phyloP scores from a whole-genome alignment of 2,888 invertebrate species.

The Druceiella hillmani region DNA sequence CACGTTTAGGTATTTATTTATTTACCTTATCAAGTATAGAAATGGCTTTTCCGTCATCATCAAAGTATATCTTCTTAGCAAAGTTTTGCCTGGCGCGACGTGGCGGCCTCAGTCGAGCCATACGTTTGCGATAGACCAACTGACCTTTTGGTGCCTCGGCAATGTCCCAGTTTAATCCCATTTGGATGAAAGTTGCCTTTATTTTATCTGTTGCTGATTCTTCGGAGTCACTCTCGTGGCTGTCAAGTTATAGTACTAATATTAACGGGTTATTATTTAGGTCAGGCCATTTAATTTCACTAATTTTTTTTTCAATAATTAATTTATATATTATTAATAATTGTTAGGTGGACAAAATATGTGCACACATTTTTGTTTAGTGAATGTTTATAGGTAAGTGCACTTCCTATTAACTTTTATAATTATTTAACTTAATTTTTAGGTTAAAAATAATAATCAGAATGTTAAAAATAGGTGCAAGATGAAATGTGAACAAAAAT shows the following conservation, averaged over 20 bases:
- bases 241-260: too few species aligned
- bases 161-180: slow-evolving; percentile 49
- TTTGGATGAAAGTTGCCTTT: slow-evolving; percentile 58
- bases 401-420: too few species aligned
- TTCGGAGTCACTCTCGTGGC: slow-evolving; percentile 51
- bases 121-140: slow-evolving; percentile 59
- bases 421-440: too few species aligned
- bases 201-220: slow-evolving; percentile 51
- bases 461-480: too few species aligned
- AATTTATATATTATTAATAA: too few species aligned
- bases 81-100: slow-evolving; percentile 33
- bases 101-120: slow-evolving; percentile 51
- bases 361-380: too few species aligned
- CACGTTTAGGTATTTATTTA: too few species aligned
- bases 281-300: not conserved
- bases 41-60: slow-evolving; percentile 58
- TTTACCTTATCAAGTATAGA: slow-evolving; percentile 35
- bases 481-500: too few species aligned
- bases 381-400: too few species aligned
- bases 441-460: too few species aligned
- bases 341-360: too few species aligned
- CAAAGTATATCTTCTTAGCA: slow-evolving; percentile 58
- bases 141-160: slow-evolving; percentile 46
- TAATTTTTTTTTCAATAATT: too few species aligned
- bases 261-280: not conserved